Evolutionary conservation across 2,888 invertebrate genomes (phyloP), one percentile per base, ranked within the genome.

Genomic region (Baccha elongata): DNA sequence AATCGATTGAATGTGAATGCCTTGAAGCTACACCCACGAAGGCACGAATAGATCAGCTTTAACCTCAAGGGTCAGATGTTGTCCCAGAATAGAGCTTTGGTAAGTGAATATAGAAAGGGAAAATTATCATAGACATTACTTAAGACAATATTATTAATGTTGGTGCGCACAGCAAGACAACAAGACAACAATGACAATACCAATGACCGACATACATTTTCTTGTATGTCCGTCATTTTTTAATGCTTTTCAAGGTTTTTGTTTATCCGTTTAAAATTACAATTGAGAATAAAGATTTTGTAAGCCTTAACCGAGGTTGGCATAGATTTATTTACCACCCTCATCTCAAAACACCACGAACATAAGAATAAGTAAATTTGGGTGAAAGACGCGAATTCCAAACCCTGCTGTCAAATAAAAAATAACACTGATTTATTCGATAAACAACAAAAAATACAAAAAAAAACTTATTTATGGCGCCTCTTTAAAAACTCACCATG

Each of bases 381-480:
- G 50, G 55, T 37, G 35, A 68, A 68, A 73, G 42, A 37, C 60
- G 17, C 37, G 74, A 68, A 42, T 6, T 55, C 46, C 53, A 53
- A 53, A 69, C 69, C 76, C 68, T 74, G 69, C 74, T 74, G 74
- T 80, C 79, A 80, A 69, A 26, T 8, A 53, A 48, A 32, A 40
- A 35, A 62, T 44, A 13, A 40, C 7, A 44, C 15, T 40, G 52
- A 72, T 46, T 65, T 21, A 21, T 35, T 5, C 48, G 35, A 58
- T 40, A 65, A 65, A 53, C 21, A 50, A 62, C 29, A 1, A 37
- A 23, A 35, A 21, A 15, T 48, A 21, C 29, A 40, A 71, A 67
- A 68, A 44, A 23, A 74, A 80, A 80, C 62, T 58, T 71, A 75
- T 80, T 80, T 80, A 80, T 80, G 80, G 80, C 80, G 80, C 80